Evolutionary conservation across 64 coral and sea anemone species (phyloP).

Genomic region (Stylophora pistillata): DNA sequence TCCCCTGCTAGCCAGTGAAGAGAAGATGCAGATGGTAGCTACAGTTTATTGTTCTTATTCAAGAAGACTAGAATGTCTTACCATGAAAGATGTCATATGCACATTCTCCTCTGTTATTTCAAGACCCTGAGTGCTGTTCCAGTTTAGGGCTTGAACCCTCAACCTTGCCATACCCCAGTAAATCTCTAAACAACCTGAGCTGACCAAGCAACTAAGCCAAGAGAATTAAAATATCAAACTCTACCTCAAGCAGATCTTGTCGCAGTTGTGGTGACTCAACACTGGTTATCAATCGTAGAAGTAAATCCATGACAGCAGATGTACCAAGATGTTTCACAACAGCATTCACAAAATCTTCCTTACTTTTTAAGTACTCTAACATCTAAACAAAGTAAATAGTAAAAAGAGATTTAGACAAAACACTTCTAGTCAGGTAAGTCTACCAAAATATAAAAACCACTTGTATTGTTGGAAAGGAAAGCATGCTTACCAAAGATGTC

Average conservation of each 20-base stretch:
- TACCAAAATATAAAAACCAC: no score
- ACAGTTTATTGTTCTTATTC: no score
- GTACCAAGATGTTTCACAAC: slow-evolving; percentile 93
- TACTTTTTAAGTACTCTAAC: slow-evolving; percentile 96
- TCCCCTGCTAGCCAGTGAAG: no score
- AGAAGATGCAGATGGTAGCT: no score
- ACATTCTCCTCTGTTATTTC: no score
- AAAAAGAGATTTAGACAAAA: not conserved
- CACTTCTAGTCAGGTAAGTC: no score
- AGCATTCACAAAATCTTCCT: slow-evolving; percentile 93
- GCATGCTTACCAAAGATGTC: slow-evolving; percentile 76
- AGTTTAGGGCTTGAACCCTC: no score
- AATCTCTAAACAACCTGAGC: no score
- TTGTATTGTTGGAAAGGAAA: not conserved
- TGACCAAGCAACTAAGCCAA: not conserved
- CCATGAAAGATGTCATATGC: no score
- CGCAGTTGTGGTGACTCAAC: slow-evolving; percentile 89
- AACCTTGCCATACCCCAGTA: no score
- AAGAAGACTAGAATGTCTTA: no score
- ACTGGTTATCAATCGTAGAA: slow-evolving; percentile 88
- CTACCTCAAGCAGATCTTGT: slow-evolving; percentile 90
- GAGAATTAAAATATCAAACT: not conserved
- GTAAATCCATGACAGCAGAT: slow-evolving; percentile 96
- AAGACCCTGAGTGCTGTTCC: no score
- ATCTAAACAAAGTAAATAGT: slow-evolving; percentile 53